A percentile compares a stretch with the other conserved stretches of the same genome.
These are phyloP conservation scores for Pharmacophagus antenor DNA, from an alignment of 2,888 invertebrate species.

Conservation along the genomic window DNA sequence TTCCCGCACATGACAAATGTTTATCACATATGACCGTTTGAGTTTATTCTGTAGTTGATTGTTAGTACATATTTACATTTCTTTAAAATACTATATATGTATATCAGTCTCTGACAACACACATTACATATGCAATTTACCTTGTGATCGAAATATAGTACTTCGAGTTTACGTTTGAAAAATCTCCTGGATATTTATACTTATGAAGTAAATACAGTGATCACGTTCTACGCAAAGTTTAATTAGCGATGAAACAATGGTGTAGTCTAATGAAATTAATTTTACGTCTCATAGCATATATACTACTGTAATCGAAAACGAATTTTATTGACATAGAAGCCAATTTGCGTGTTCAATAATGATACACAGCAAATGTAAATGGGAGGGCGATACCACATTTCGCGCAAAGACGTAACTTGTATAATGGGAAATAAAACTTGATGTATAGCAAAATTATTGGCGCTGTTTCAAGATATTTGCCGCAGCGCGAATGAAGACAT, in stretches of 20 bases:
- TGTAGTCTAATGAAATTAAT: neutral
- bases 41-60: too few relatives aligned
- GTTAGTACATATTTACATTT: too few relatives aligned
- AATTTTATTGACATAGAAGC: conserved; percentile 24
- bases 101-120: too few relatives aligned
- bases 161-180: too few relatives aligned
- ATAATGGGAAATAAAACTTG: conserved; percentile 41
- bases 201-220: neutral
- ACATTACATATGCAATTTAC: too few relatives aligned
- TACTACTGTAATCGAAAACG: conserved; percentile 6
- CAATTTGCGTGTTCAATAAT: conserved; percentile 30
- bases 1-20: too few relatives aligned
- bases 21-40: too few relatives aligned
- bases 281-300: conserved; percentile 4
- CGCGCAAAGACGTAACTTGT: conserved; percentile 38
- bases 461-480: conserved; percentile 40
- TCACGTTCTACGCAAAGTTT: neutral
- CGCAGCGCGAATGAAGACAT: conserved; percentile 32
- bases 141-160: too few relatives aligned
- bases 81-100: too few relatives aligned
- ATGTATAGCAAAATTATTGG: conserved; percentile 40
- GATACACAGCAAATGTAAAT: conserved; percentile 29
- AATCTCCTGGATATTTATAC: too few relatives aligned
- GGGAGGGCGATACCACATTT: conserved; percentile 33
- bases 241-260: neutral